These are phyloP conservation scores for Zoanthus gigantus DNA, from an alignment of 92 coral and sea anemone species.

Conservation along the genomic window DNA sequence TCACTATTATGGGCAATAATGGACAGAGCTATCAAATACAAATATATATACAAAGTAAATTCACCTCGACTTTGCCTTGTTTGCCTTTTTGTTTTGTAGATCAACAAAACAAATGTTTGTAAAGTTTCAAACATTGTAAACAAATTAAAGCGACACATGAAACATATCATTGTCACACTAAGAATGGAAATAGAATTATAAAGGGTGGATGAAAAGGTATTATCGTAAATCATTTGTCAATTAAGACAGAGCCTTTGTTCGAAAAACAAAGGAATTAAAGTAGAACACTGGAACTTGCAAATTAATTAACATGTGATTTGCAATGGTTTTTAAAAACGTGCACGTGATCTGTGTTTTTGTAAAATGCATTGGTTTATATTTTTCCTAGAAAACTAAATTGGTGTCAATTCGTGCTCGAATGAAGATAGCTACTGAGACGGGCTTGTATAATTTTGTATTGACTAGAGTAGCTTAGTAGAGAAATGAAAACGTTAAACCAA, in stretches of 20 bases:
- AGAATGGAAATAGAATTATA: background rate
- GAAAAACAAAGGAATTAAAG: constrained; percentile 15
- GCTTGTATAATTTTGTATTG: no score
- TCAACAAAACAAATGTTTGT: background rate
- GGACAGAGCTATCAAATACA: no score
- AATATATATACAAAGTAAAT: no score
- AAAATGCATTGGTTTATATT: background rate
- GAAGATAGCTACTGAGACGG: no score
- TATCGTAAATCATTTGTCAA: constrained; percentile 40
- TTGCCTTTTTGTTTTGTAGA: background rate
- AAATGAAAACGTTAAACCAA: no score
- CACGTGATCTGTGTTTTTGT: background rate
- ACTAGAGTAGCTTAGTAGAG: no score
- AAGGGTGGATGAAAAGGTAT: background rate
- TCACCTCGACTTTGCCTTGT: background rate
- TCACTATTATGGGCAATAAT: no score
- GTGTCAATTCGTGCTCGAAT: no score
- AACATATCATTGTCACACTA: background rate
- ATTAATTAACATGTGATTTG: constrained; percentile 10
- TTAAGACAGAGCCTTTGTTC: constrained; percentile 9
- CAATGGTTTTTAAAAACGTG: background rate
- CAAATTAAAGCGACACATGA: background rate
- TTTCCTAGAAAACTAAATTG: background rate
- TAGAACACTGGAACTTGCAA: background rate
- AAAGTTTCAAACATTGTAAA: background rate